phyloP scores from a whole-genome alignment of 2,113 vertebrate genomes.

The Sander vitreus region DNA sequence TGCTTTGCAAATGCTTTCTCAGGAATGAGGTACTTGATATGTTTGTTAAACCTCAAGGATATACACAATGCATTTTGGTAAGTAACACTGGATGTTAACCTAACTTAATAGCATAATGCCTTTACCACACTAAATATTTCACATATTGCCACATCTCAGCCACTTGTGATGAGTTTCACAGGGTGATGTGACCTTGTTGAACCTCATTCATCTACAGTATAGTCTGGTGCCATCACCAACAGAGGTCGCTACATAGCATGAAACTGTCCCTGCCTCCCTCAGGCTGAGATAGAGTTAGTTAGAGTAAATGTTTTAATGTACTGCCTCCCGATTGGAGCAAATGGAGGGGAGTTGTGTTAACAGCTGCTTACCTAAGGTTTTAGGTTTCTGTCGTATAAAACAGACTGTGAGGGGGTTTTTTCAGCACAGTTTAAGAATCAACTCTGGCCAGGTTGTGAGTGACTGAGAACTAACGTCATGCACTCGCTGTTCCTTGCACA shows the following conservation, averaged over 20 bases:
- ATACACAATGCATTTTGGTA: not conserved
- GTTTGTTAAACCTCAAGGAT: not conserved
- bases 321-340: slow-evolving; percentile 64
- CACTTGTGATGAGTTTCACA: not conserved
- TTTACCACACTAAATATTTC: not conserved
- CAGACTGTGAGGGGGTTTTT: slow-evolving; percentile 17
- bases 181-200: not conserved
- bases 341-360: slow-evolving; percentile 49
- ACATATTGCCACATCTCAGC: not conserved
- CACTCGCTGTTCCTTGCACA: not conserved
- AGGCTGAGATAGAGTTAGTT: not conserved
- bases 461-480: not conserved
- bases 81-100: not conserved
- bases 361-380: slow-evolving; percentile 61
- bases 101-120: not conserved
- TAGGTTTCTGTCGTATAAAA: slow-evolving; percentile 49
- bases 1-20: not conserved
- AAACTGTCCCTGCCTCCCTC: not conserved
- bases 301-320: not conserved
- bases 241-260: slow-evolving; percentile 40
- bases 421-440: slow-evolving; percentile 14
- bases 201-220: not conserved
- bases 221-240: slow-evolving; percentile 5
- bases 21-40: too few relatives aligned
- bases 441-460: not conserved